Percentiles rank a stretch among this genome's conserved stretches.
Conservation (phyloP, 1,140 invertebrate genomes). For the Heliconius nattereri region DNA sequence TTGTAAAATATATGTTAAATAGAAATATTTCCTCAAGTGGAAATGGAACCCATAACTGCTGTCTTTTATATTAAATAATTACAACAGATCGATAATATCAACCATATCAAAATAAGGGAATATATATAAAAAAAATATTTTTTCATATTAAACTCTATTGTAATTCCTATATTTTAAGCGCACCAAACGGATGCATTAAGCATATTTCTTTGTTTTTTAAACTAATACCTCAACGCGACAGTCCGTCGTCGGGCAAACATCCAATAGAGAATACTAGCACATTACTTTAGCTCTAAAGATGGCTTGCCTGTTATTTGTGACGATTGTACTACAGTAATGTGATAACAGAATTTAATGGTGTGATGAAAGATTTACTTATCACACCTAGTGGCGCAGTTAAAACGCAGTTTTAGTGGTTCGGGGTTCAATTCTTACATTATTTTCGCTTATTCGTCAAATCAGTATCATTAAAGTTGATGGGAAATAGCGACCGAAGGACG, state of each 20-base stretch:
- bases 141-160: background rate
- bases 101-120: too few relatives aligned
- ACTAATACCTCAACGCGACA: slow-evolving; percentile 22
- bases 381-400: background rate
- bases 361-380: background rate
- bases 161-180: background rate
- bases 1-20: background rate
- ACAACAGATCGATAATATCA: too few relatives aligned
- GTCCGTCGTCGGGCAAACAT: slow-evolving; percentile 32
- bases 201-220: slow-evolving; percentile 16
- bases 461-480: too few relatives aligned
- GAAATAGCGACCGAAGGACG: too few relatives aligned
- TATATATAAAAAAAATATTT: too few relatives aligned
- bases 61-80: background rate
- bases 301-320: slow-evolving; percentile 8
- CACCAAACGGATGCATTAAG: background rate
- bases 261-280: slow-evolving; percentile 31
- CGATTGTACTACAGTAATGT: background rate
- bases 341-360: background rate
- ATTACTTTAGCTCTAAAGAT: slow-evolving; percentile 24
- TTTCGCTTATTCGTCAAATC: too few relatives aligned
- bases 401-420: background rate
- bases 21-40: background rate
- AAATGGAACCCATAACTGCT: background rate
- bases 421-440: background rate